Percentiles rank a stretch among this genome's conserved stretches.
phyloP scores from a whole-genome alignment of 2,113 vertebrate species.

The Urocolius indicus region DNA sequence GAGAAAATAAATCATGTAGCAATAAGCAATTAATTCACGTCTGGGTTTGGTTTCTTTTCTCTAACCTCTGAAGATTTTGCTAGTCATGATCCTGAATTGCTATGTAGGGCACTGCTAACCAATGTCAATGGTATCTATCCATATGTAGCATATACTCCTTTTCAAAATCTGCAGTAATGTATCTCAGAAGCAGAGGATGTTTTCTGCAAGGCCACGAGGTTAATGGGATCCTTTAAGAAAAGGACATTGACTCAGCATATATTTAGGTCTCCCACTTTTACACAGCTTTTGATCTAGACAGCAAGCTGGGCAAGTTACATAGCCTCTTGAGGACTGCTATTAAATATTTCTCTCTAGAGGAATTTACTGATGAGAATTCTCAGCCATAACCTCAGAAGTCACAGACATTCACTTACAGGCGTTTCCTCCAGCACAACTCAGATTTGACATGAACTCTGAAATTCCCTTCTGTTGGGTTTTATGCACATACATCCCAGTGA shows the following conservation, averaged over 20 bases:
- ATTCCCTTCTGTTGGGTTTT: neutral
- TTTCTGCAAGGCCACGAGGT: neutral
- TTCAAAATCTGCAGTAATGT: neutral
- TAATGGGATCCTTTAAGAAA: neutral
- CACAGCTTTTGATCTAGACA: neutral
- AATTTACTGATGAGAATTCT: neutral
- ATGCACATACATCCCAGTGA: fast-evolving
- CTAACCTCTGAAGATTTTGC: neutral
- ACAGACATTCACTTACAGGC: neutral
- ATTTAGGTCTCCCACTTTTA: neutral
- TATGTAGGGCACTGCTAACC: neutral
- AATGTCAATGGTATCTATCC: neutral
- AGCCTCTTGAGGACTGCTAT: neutral
- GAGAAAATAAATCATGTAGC: neutral
- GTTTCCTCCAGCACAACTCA: neutral
- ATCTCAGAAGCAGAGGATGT: neutral
- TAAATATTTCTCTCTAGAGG: neutral
- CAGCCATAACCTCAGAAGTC: neutral
- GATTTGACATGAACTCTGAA: neutral
- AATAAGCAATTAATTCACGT: neutral
- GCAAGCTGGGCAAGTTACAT: neutral
- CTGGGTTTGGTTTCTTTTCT: neutral
- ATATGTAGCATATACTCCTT: neutral
- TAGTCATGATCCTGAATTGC: neutral
- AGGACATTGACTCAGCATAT: neutral